Evolutionary conservation across 1,140 invertebrate genomes (phyloP), one percentile per base, ranked within the genome.

Genomic region (Lepidotrigona ventralis): DNA sequence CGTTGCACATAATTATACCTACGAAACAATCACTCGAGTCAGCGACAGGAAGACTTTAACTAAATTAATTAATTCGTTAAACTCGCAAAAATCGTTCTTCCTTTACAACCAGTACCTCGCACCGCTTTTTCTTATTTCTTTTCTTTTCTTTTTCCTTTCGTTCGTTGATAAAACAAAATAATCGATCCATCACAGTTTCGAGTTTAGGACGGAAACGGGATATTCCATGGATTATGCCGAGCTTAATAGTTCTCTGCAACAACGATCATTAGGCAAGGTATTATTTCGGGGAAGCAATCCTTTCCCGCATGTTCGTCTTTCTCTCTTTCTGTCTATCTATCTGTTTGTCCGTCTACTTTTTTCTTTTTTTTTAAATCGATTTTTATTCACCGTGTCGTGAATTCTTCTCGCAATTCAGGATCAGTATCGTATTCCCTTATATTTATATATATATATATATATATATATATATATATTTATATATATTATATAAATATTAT

Each of bases 201-300:
- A 90, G 90, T 91, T 90, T 87, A 88, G 91, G 92, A 93, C 93
- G 92, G 92, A 93, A 87, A 90, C 85, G 70, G 73, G 63, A 82
- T 72, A 80, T 79, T 69, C 79, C 72, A 79, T 89, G 79, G 60
- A 75, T 90, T 94, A 94, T 84, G 94, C 94, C 71, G 94, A 94
- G 88, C 94, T 93, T 83, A 94, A 86, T 68, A 95, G 90, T 90
- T 95, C 93, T 86, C 94, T 95, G 86, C 51, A 93, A 92, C 82
- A 90, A 82, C 83, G 86, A 89, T 79, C 21, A 70, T 83, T 78
- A 83, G 56, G 56, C 56, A 83, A 68, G 11, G 23, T 70, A 70
- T 83, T 78, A 83, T 82, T 68, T 54, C 29, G 39, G 39, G 39
- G 26, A n/a, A 54, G 19, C 56, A 33, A 29, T 33, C 39, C 39